Base-by-base conservation (phyloP, 2,113 vertebrate genomes). In the Ranitomeya imitator region DNA sequence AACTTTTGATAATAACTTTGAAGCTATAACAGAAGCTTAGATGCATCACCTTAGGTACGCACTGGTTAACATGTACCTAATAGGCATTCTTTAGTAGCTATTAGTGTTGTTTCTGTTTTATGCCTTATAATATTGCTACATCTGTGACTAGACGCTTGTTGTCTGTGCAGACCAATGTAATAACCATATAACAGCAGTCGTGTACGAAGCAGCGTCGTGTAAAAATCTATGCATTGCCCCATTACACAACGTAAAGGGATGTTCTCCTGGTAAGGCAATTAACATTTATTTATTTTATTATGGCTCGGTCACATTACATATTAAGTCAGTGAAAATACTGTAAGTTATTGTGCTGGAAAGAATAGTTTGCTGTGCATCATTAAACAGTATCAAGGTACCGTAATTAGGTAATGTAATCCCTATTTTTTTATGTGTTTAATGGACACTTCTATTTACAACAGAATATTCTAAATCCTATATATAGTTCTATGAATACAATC, bases 181-280 rank as follows among this genome's bases (percentile, higher is more conserved):
- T 76, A 74, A 45, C 31, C 26, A 61, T 19, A 81, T 54, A 2
- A 37, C 26, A 61, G 57, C 26, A 37, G 21, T 37, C 13, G 23
- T 61, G 79, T 81, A 81, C 45, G 54, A 78, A 19, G 57, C 73
- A 78, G 31, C 54, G 85, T 86, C 52, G 71, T 78, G 85, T 74
- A 63, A 78, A 52, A 63, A 74, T 78, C 73, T 21, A 23, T 21
- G 85, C 57, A 52, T 45, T 78, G 73, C 69, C 57, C 74, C 73
- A 86, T 86, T 86, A 78, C 85, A 86, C 85, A 86, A 65, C 73
- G 51, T 78, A 86, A 86, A 86, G 59, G 57, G 57, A 86, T 60
- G 73, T 76, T 63, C 31, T 86, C 19, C 85, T 78, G 26, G 45
- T 78, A 78, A 86, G 63, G 59, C 55, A 65, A 86, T 86, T 86